Base-by-base conservation (phyloP, 2,113 vertebrate species). In the Brachypteracias leptosomus region DNA sequence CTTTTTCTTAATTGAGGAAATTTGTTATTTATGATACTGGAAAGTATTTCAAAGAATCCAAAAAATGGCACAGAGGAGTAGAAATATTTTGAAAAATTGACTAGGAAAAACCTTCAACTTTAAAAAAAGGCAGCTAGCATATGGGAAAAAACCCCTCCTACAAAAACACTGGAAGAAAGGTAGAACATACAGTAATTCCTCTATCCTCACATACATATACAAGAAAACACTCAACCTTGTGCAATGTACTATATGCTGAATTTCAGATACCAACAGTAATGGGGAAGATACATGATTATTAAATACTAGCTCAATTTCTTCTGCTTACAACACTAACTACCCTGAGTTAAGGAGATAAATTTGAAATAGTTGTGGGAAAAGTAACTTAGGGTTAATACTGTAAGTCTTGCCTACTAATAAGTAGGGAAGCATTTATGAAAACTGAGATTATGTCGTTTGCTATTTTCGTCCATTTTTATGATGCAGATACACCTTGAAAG, bases 11-110 rank as follows among this genome's bases (percentile, higher is more conserved):
- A 89, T 15, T 75, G 42, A 91, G 51, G 21, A 85, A 36, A 91
- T 89, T 89, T 95, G 36, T 92, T 96, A 96, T 91, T 95, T 93
- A 49, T 62, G 89, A 97, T 95, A 96, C 61, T 66, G 57, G 36
- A 75, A 97, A 94, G 61, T 88, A 71, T 89, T 97, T 85, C 79
- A 93, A 94, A 93, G 88, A 96, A 89, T 83, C 52, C 94, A 94
- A 97, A 97, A 91, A 89, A 25, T 0, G 28, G 62, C 52, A 95
- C 21, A 94, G 59, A 87, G 70, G 88, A 54, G 52, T 46, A 65
- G 19, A 84, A 88, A 83, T 28, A 5, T 63, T 74, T 73, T 55
- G 3, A n/a, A 76, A 80, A 68, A 55, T 5, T 63, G 25, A 31
- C 33, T 62, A 51, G 38, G 42, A 85, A 88, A 95, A 31, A 2